Evolutionary conservation across 2,113 vertebrate genomes (phyloP).

Genomic region (Dunckerocampus dactyliophorus): DNA sequence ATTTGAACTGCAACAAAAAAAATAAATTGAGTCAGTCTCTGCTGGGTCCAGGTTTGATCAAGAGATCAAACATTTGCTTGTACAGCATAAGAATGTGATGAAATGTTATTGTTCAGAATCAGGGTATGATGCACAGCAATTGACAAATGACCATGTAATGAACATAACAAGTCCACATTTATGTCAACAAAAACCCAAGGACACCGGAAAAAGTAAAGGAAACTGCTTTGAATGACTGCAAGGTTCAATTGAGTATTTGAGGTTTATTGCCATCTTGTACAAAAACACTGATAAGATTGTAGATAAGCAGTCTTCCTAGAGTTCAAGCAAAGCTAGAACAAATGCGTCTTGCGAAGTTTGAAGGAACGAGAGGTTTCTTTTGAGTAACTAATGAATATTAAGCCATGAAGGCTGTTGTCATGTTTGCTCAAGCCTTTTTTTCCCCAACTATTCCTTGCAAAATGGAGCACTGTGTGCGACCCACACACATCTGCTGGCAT

Average conservation of each 20-base stretch:
- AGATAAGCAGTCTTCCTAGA: neutral
- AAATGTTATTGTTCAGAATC: neutral
- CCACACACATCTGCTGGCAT: slow-evolving; percentile 61
- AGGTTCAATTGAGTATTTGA: slow-evolving; percentile 18
- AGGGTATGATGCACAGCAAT: too few relatives aligned
- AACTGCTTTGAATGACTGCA: neutral
- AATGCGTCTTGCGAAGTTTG: neutral
- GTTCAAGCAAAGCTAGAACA: slow-evolving; percentile 2
- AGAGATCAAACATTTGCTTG: neutral
- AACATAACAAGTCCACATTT: neutral
- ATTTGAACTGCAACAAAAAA: slow-evolving; percentile 19
- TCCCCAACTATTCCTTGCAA: neutral
- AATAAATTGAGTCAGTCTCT: neutral
- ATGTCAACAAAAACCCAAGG: neutral
- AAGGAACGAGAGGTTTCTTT: slow-evolving; percentile 17
- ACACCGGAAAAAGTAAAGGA: neutral
- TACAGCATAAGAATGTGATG: neutral
- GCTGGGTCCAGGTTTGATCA: neutral
- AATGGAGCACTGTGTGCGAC: slow-evolving; percentile 15
- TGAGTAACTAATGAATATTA: slow-evolving; percentile 6
- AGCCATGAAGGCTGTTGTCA: neutral
- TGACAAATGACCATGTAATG: neutral
- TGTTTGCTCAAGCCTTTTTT: neutral
- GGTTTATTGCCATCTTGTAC: slow-evolving; percentile 15
- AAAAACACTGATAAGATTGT: slow-evolving; percentile 51